phyloP scores from a whole-genome alignment of 2,113 vertebrate genomes.

The Galbula dea region DNA sequence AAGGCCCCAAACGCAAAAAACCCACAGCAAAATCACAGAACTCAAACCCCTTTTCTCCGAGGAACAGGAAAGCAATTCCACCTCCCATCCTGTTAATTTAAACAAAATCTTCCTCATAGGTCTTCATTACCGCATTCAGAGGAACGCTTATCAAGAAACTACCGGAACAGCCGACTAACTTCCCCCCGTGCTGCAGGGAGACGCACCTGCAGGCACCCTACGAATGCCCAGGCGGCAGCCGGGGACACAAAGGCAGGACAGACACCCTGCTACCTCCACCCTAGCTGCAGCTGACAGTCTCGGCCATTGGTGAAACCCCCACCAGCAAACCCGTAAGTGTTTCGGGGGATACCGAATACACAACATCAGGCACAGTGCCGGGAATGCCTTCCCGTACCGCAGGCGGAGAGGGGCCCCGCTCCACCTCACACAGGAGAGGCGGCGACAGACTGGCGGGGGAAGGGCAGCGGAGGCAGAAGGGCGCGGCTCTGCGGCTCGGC shows the following conservation, averaged over 20 bases:
- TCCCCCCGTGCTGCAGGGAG: not conserved
- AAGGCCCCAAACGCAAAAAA: no score
- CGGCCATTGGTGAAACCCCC: not conserved
- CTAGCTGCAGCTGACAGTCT: not conserved
- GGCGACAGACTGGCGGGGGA: not conserved
- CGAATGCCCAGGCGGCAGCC: no score
- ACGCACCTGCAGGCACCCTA: accelerated
- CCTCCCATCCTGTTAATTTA: not conserved
- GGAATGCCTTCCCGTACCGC: not conserved
- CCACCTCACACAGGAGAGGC: not conserved
- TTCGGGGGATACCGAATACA: not conserved
- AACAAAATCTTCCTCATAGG: not conserved
- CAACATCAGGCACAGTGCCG: no score
- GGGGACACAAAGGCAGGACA: not conserved
- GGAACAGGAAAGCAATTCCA: not conserved
- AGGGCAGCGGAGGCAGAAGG: not conserved
- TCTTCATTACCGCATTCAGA: not conserved
- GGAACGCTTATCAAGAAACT: not conserved
- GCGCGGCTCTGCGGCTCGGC: not conserved
- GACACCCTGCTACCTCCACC: not conserved
- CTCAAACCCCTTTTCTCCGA: accelerated
- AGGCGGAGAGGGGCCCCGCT: not conserved
- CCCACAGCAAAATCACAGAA: not conserved
- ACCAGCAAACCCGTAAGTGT: not conserved
- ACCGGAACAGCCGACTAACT: not conserved